These are phyloP conservation scores for Dendrocincla tyrannina DNA, from an alignment of 2,797 vertebrate genomes.

Conservation along the genomic window DNA sequence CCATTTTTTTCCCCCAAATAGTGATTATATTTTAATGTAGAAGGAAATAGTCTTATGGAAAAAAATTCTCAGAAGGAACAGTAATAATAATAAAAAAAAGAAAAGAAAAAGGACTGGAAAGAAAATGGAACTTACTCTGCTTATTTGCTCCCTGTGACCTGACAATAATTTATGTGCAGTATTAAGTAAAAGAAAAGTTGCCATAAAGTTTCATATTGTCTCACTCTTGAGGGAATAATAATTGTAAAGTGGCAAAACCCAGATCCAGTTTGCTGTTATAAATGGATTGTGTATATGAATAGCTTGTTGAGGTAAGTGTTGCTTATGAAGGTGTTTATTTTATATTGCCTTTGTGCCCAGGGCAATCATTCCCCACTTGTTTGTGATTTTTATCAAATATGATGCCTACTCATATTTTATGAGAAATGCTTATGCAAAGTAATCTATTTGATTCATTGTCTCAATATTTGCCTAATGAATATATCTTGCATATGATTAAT, in stretches of 20 bases:
- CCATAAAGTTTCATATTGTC: slow-evolving; percentile 6
- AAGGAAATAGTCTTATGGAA: neutral
- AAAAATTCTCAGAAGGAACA: neutral
- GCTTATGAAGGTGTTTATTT: slow-evolving; percentile 45
- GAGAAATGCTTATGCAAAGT: slow-evolving; percentile 36
- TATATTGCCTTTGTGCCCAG: slow-evolving; percentile 5
- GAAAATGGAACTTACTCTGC: neutral
- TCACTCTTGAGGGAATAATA: slow-evolving; percentile 25
- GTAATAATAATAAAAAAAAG: neutral
- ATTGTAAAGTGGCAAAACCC: slow-evolving; percentile 3
- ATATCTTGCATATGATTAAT: slow-evolving; percentile 50
- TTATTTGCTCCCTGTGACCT: slow-evolving; percentile 3
- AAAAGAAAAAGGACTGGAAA: neutral
- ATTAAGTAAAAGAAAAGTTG: slow-evolving; percentile 39
- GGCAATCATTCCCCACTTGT: slow-evolving; percentile 7
- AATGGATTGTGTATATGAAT: slow-evolving; percentile 22
- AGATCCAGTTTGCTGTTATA: neutral
- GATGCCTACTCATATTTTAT: slow-evolving; percentile 27
- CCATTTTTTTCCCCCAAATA: neutral
- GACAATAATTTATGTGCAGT: slow-evolving; percentile 15
- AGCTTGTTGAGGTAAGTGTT: slow-evolving; percentile 23
- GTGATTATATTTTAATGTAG: neutral
- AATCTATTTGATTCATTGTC: neutral
- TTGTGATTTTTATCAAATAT: slow-evolving; percentile 57
- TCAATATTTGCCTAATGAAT: slow-evolving; percentile 49